Evolutionary conservation across 1,140 invertebrate genomes (phyloP).

Genomic region (Drosophila trapezifrons): DNA sequence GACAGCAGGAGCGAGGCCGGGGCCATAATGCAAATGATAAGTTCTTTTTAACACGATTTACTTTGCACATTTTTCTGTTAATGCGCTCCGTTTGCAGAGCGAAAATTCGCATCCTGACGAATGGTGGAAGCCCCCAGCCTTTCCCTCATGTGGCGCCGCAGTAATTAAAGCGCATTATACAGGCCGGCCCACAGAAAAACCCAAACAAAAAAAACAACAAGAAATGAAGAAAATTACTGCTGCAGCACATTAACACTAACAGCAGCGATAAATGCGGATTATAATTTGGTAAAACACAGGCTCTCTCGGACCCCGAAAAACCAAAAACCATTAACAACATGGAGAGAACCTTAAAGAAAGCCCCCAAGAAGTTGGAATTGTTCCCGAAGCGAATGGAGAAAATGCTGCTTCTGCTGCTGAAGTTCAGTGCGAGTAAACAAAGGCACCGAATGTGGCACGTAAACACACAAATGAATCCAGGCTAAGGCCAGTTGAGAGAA

Average conservation of each 20-base stretch:
- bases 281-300: slow-evolving; percentile 37
- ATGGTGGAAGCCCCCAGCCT: slow-evolving; percentile 1
- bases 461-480: slow-evolving; percentile 50
- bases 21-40: slow-evolving; percentile 74
- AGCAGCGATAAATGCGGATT: slow-evolving; percentile 47
- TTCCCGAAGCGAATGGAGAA: slow-evolving; percentile 1
- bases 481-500: slow-evolving; percentile 48
- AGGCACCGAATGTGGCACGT: slow-evolving; percentile 41
- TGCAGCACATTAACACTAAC: slow-evolving; percentile 34
- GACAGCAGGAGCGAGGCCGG: background rate
- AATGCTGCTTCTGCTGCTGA: slow-evolving; percentile 12
- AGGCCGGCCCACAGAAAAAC: slow-evolving; percentile 5
- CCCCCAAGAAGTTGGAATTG: slow-evolving; percentile 23
- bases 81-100: slow-evolving; percentile 24
- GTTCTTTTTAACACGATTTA: slow-evolving; percentile 80
- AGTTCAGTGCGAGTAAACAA: slow-evolving; percentile 39
- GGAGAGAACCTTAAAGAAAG: slow-evolving; percentile 13
- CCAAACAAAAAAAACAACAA: slow-evolving; percentile 2
- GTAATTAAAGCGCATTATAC: slow-evolving; percentile 77
- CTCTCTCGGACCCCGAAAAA: slow-evolving; percentile 2
- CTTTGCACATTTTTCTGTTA: slow-evolving; percentile 64
- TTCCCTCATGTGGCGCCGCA: slow-evolving; percentile 47
- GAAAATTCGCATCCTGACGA: slow-evolving; percentile 31
- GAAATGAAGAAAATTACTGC: slow-evolving; percentile 50
- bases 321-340: slow-evolving; percentile 9